Evolutionary conservation across 2,113 vertebrate species (phyloP), one percentile per base, ranked within the genome.

Genomic region (Tupaia chinensis): DNA sequence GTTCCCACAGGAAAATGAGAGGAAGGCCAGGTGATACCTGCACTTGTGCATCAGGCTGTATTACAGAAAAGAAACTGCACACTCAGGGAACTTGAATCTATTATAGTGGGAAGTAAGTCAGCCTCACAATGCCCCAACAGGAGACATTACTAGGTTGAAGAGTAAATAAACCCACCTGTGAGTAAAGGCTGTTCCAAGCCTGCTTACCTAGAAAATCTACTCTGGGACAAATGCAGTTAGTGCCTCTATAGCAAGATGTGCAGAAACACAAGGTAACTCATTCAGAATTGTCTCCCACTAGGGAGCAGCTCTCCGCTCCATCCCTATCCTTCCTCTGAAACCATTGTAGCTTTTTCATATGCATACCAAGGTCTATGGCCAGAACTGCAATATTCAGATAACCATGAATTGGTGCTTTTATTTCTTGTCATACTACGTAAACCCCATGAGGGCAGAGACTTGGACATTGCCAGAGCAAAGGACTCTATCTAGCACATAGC

Each of bases 381-480:
- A 90, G 14, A 66, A 22, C 29, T 79, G 29, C 19, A 81, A 1
- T 76, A 53, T 29, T 84, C 84, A 93, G 54, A n/a, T 93, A 70
- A 79, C 34, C 83, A 4, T 69, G 73, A 76, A 16, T 82, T 73
- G 65, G 65, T 83, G 29, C 25, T 25, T 93, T 87, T 83, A 53
- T 80, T 82, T 96, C 87, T 82, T 53, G 34, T 68, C 54, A n/a
- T 69, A 44, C 19, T 84, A 70, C 15, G 58, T 94, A 86, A 93
- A 92, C n/a, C 85, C 74, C 27, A 60, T 34, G 16, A 63, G 54
- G 20, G 3, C 11, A 61, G n/a, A 12, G 10, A 29, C 72, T 32
- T 83, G 34, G 86, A 5, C 87, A n/a, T 69, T 70, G 11, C 15
- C 69, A 54, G 16, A 34, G 13, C 65, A 58, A 15, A 80, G 66